These are phyloP conservation scores for Drosophila ohnishii DNA, from an alignment of 1,140 invertebrate genomes.

Conservation along the genomic window DNA sequence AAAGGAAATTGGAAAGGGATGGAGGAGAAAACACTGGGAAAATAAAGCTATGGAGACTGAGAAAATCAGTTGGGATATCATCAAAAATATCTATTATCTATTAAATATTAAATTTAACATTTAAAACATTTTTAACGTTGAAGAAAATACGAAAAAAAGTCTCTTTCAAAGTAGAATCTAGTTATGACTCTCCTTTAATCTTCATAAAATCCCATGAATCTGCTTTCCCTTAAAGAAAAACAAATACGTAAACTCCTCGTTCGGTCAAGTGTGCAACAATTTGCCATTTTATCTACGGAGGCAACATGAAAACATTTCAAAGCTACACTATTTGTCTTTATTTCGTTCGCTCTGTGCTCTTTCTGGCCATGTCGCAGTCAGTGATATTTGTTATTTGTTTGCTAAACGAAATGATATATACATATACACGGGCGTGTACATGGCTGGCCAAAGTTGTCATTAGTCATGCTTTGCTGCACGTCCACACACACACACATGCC, in stretches of 20 bases:
- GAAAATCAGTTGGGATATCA: not conserved
- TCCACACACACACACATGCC: conserved; percentile 10
- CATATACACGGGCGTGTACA: conserved; percentile 32
- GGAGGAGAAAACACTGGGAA: conserved; percentile 2
- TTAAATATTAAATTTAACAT: too few relatives aligned
- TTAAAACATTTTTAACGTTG: not conserved
- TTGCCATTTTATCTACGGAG: conserved; percentile 55
- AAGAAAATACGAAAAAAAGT: not conserved
- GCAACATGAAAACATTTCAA: conserved; percentile 66
- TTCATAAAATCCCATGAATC: too few relatives aligned
- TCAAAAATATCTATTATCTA: not conserved
- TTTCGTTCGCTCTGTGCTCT: conserved; percentile 47
- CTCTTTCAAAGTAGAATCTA: not conserved
- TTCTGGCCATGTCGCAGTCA: conserved; percentile 4
- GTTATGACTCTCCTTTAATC: too few relatives aligned
- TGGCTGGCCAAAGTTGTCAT: conserved; percentile 68
- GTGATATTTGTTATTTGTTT: conserved; percentile 77
- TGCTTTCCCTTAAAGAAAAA: not conserved
- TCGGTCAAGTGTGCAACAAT: conserved; percentile 59
- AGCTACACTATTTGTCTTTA: conserved; percentile 73
- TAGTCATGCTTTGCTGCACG: conserved; percentile 74
- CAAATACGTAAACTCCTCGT: not conserved
- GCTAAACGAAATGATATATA: conserved; percentile 75
- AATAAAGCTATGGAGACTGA: not conserved
- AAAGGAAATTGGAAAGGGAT: not conserved